Evolutionary conservation across 64 coral and sea anemone species (phyloP), one percentile per base, ranked within the genome.

Genomic region (Montipora efflorescens): DNA sequence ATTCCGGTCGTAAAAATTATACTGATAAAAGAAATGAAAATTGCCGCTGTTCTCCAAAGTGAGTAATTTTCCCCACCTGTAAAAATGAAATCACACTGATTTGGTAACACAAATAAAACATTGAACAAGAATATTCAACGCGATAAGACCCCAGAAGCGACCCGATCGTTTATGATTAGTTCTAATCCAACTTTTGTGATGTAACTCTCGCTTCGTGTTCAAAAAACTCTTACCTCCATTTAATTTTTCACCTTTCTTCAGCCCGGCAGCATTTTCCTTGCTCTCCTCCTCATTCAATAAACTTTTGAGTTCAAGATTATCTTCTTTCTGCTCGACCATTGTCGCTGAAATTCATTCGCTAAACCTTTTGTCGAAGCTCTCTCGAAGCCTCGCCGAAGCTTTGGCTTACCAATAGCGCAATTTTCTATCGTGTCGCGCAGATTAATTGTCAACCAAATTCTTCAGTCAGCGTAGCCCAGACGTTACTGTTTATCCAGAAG

Each of bases 11-110:
- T 93, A n/a, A 93, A 52, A 74, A 93, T 18, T 15, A 93, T 81
- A 10, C 83, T 88, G 6, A 48, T 25, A 74, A 61, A 55, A 50
- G 92, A 93, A 78, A 93, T 72, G 14, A 12, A 70, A 28, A 93
- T 51, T 9, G 92, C 92, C 11, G 84, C 84, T 7, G 53, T 88
- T 88, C n/a, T 93, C 92, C 83, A 93, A 36, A 21, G 77, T 66
- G 22, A 20, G 73, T 59, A 80, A 88, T 55, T 59, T 55, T 71
- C 76, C 11, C 46, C 59, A 73, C 61, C 55, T 79, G 46, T 13
- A 23, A 55, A 81, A 88, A 7, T 18, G 71, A 67, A 57, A 68
- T 66, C 58, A 6, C 48, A 44, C 8, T 12, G 61, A 14, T 13
- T 68, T 0, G 64, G 13, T 13, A 13, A 59, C 18, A 68, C 4